These are phyloP conservation scores for Euura saliciscinereae DNA, from an alignment of 1,140 invertebrate genomes.

Conservation along the genomic window DNA sequence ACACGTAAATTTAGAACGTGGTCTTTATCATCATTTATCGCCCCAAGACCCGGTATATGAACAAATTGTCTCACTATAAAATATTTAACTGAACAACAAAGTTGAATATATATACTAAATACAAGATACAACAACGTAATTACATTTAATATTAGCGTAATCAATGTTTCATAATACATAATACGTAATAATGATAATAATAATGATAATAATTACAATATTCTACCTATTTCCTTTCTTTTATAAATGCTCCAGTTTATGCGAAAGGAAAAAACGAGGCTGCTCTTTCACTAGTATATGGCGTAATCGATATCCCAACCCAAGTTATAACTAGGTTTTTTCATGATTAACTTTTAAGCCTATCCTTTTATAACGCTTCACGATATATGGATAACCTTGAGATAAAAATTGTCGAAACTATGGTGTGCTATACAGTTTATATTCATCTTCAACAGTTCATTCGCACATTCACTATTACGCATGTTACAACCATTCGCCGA, in stretches of 20 bases:
- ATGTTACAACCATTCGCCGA: neutral
- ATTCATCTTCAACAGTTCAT: neutral
- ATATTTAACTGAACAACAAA: neutral
- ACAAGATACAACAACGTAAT: slow-evolving; percentile 3
- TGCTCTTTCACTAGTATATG: neutral
- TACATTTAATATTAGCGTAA: neutral
- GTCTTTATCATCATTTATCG: neutral
- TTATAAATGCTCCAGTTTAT: neutral
- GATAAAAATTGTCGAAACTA: neutral
- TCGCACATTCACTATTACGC: neutral
- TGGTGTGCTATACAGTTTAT: neutral
- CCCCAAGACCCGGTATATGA: too few species aligned
- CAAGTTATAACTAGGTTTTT: neutral
- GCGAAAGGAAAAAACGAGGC: neutral
- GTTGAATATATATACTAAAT: neutral
- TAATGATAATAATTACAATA: neutral
- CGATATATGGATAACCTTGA: neutral
- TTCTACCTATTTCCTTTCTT: neutral
- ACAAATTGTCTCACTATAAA: neutral
- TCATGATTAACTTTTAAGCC: neutral
- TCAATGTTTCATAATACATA: neutral
- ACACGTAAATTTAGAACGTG: neutral
- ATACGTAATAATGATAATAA: neutral
- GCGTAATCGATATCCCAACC: neutral
- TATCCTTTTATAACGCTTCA: neutral